These are phyloP conservation scores for Alca torda DNA, from an alignment of 2,797 vertebrate genomes.

Conservation along the genomic window DNA sequence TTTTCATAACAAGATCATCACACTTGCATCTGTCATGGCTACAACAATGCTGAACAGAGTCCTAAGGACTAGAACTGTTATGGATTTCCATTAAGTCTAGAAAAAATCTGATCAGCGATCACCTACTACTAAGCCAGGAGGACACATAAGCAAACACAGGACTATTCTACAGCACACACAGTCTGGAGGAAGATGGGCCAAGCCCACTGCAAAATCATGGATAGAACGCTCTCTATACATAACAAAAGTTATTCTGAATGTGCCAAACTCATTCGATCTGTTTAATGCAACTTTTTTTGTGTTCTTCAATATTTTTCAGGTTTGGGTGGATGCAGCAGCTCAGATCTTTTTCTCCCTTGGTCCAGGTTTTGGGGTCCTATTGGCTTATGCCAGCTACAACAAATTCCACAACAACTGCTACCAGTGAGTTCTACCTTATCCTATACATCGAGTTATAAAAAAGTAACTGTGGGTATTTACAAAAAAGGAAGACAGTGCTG, in stretches of 20 bases:
- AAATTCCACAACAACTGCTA: conserved; percentile 99
- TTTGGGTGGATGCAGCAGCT: conserved; percentile 97
- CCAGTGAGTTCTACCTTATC: conserved; percentile 83
- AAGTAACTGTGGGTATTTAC: neutral
- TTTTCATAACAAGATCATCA: conserved; percentile 31
- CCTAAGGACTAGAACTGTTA: neutral
- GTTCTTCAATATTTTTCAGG: conserved; percentile 75
- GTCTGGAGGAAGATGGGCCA: neutral
- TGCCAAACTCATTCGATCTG: neutral
- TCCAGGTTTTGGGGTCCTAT: conserved; percentile 94
- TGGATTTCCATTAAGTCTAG: neutral
- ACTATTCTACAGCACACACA: neutral
- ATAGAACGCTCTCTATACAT: rapidly evolving
- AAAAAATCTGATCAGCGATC: neutral
- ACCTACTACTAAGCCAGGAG: neutral
- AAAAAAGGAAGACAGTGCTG: neutral
- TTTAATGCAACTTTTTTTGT: neutral
- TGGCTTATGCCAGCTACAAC: conserved; percentile 98
- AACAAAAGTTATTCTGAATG: neutral
- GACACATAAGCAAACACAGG: neutral
- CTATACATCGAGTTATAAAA: rapidly evolving
- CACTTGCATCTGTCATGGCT: conserved; percentile 25
- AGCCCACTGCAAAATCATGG: neutral
- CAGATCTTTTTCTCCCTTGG: conserved; percentile 99
- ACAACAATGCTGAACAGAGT: neutral